Percentiles rank a stretch among this genome's conserved stretches.
phyloP scores from a whole-genome alignment of 2,888 invertebrate genomes.

The Amiota minor region DNA sequence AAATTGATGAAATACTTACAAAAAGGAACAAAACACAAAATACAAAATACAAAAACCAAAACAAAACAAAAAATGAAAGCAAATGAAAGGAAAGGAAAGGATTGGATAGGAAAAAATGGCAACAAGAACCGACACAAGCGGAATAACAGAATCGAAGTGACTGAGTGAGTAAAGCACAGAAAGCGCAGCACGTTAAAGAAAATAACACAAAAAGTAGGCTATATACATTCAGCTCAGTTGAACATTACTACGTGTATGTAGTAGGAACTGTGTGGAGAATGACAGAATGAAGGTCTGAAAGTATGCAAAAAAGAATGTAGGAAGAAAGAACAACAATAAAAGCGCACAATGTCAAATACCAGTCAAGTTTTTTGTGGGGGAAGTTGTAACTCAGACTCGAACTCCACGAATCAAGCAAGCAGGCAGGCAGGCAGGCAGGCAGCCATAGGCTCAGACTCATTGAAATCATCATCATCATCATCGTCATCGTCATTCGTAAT shows the following conservation, averaged over 20 bases:
- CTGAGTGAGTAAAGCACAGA: not conserved
- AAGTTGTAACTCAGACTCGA: not conserved
- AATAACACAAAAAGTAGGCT: slow-evolving; percentile 57
- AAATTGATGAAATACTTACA: not conserved
- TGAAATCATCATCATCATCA: slow-evolving; percentile 9
- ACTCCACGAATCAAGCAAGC: not conserved
- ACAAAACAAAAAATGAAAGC: slow-evolving; percentile 34
- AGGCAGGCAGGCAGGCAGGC: no score
- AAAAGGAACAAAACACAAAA: no score
- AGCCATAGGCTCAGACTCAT: not conserved
- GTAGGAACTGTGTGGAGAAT: slow-evolving; percentile 31
- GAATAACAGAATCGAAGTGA: no score
- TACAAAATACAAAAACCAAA: no score
- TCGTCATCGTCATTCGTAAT: not conserved
- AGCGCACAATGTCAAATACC: slow-evolving; percentile 32
- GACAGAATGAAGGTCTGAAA: slow-evolving; percentile 52
- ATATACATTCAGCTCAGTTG: slow-evolving; percentile 6
- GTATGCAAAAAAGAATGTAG: slow-evolving; percentile 38
- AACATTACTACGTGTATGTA: not conserved
- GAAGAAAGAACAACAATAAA: slow-evolving; percentile 16
- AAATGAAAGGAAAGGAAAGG: slow-evolving; percentile 31
- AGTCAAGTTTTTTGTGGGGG: not conserved
- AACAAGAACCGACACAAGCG: no score
- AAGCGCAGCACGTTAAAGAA: slow-evolving; percentile 36
- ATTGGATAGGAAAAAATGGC: not conserved